Percentiles rank a stretch among this genome's conserved stretches.
Conservation (phyloP, 2,888 invertebrate genomes). For the Sabellastarte sp. region DNA sequence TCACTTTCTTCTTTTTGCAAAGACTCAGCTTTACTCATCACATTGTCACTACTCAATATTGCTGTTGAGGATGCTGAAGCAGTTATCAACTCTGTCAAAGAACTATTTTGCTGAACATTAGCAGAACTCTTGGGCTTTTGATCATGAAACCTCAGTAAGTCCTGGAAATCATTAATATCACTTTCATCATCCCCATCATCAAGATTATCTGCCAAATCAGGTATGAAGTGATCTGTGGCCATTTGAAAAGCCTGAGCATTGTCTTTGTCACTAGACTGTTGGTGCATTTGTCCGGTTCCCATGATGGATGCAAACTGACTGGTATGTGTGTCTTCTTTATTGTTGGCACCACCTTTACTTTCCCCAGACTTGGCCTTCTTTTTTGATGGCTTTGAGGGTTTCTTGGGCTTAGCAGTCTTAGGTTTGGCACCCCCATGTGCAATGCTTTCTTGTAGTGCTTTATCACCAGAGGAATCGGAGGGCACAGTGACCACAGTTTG, state of each 20-base stretch:
- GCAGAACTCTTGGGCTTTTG: no score
- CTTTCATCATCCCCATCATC: constrained; percentile 20
- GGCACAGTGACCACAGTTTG: constrained; percentile 40
- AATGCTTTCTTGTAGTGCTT: background rate
- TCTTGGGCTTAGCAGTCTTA: background rate
- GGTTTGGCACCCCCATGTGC: background rate
- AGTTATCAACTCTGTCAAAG: no score
- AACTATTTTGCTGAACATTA: no score
- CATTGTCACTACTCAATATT: no score
- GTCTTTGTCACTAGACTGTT: background rate
- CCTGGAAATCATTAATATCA: constrained; percentile 20
- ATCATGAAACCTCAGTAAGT: constrained; percentile 15
- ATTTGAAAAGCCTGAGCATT: background rate
- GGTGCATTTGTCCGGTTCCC: background rate
- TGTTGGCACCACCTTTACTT: constrained; percentile 8
- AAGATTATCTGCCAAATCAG: constrained; percentile 3
- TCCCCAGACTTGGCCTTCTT: no score
- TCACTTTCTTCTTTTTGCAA: no score
- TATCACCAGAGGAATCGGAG: no score
- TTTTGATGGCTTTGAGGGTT: background rate
- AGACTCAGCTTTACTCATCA: no score
- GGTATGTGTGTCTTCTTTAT: constrained; percentile 1
- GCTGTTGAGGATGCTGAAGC: no score
- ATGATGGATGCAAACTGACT: background rate
- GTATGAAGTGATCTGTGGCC: background rate